A percentile compares a stretch with the other conserved stretches of the same genome.
Conservation (phyloP, 30 jellyfish, hydroid and myxozoan species). For the Mastigias papua region DNA sequence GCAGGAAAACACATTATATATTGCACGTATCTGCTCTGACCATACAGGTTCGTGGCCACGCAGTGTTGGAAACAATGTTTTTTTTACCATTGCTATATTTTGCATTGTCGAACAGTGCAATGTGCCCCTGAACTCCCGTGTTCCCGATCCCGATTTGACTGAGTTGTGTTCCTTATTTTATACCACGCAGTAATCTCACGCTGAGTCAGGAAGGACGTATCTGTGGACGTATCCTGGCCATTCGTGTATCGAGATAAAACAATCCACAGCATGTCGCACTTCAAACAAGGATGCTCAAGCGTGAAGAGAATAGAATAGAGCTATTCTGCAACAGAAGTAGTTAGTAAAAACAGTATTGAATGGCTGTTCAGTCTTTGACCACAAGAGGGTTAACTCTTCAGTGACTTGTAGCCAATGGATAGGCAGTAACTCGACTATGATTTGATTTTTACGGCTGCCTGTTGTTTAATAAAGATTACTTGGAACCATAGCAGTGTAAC, state of each 20-base stretch:
- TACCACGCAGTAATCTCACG: not conserved
- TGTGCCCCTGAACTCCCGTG: not conserved
- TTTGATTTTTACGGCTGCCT: too few relatives aligned
- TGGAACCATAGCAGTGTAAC: too few relatives aligned
- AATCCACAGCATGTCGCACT: slow-evolving; percentile 6
- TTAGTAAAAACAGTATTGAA: not conserved
- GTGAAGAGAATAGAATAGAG: not conserved
- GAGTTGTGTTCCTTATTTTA: not conserved
- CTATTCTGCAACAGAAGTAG: not conserved
- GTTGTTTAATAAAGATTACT: too few relatives aligned
- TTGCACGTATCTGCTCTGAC: too few relatives aligned
- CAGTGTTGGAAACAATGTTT: too few relatives aligned
- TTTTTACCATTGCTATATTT: too few relatives aligned
- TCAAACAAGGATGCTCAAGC: not conserved
- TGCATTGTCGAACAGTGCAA: too few relatives aligned
- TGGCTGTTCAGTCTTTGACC: not conserved
- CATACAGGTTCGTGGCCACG: too few relatives aligned
- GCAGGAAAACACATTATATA: too few relatives aligned
- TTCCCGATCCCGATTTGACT: not conserved
- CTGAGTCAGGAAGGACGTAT: slow-evolving; percentile 19
- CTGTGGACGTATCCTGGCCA: not conserved
- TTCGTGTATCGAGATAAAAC: slow-evolving; percentile 1
- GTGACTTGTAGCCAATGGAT: too few relatives aligned
- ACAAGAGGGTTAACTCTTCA: too few relatives aligned
- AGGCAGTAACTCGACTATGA: too few relatives aligned